Base-by-base conservation (phyloP, 1,140 invertebrate genomes). In the Orchesella cincta region DNA sequence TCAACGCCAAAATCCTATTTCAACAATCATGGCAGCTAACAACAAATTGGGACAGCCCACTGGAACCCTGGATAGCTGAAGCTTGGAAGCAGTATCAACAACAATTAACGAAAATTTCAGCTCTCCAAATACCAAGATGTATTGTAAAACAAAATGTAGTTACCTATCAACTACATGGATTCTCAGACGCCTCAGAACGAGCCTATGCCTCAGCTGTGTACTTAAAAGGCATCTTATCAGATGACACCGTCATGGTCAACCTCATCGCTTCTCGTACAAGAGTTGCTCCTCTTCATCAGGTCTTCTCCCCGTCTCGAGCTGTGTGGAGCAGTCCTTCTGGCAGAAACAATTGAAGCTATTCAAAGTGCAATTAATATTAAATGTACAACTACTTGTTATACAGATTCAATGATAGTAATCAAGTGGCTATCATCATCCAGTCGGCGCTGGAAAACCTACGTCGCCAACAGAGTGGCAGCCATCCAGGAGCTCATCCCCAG, bases 1-100 rank as follows among this genome's bases (percentile, higher is more conserved):
- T 86, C 31, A 82, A 81, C 39, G 64, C 79, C 28, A 86, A 85
- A 81, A 85, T 86, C 5, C 62, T 86, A 5, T 67, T 87, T 0
- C 86, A 86, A 81, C 76, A 84, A 5, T 80, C 85, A 16, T 86
- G 85, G 83, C n/a, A 16, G 0, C 78, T 74, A 39, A 52, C 36
- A 36, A 3, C 14, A 12, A 29, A 67, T 23, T 67, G 62, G 62
- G 62, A 67, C 31, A 57, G 39, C 54, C 12, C n/a, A 12, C 18
- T 46, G 26, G 3, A 5, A n/a, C 54, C 54, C 54, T 5, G 26
- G 12, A 12, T n/a, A 3, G 3, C 3, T n/a, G n/a, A n/a, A n/a
- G n/a, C 12, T 5, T 57, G 54, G 54, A 23, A n/a, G 3, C 54
- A 57, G 26, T 26, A 57, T 23, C 3, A 18, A 26, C 14, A 57